A percentile compares a stretch with the other conserved stretches of the same genome.
phyloP scores from a whole-genome alignment of 2,113 vertebrate genomes.

The Trachemys scripta region DNA sequence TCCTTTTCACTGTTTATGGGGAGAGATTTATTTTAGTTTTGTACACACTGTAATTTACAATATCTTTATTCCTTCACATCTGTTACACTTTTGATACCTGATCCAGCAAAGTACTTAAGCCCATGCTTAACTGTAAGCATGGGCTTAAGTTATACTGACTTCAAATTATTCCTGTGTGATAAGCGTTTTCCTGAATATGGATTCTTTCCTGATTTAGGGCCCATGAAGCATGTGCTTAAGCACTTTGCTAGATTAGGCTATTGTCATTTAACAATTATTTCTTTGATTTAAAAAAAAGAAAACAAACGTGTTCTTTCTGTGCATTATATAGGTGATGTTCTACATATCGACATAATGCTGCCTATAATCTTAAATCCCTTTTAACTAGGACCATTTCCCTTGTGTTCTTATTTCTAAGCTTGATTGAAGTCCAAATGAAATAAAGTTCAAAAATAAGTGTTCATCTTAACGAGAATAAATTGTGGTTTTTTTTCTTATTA shows the following conservation, averaged over 20 bases:
- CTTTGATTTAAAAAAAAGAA: not conserved
- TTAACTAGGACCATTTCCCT: conserved; percentile 50
- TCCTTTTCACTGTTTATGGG: not conserved
- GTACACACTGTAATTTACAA: not conserved
- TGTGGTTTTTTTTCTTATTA: conserved; percentile 27
- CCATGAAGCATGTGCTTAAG: not conserved
- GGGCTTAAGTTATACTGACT: not conserved
- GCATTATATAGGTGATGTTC: not conserved
- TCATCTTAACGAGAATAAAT: conserved; percentile 17
- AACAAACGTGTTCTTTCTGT: not conserved
- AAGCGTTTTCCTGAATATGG: not conserved
- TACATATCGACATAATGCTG: fast-evolving
- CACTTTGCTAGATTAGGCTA: not conserved
- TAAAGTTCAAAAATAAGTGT: conserved; percentile 44
- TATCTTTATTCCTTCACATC: not conserved
- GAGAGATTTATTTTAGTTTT: not conserved
- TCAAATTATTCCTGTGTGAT: not conserved
- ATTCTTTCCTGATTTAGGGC: not conserved
- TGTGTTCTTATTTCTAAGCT: conserved; percentile 45
- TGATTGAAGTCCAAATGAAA: not conserved
- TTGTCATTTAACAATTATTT: not conserved
- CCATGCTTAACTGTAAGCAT: not conserved
- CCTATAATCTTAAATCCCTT: conserved; percentile 10
- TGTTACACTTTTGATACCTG: not conserved
- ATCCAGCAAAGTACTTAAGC: not conserved